phyloP scores from a whole-genome alignment of 2,113 vertebrate genomes.

The Sphyrna mokarran region DNA sequence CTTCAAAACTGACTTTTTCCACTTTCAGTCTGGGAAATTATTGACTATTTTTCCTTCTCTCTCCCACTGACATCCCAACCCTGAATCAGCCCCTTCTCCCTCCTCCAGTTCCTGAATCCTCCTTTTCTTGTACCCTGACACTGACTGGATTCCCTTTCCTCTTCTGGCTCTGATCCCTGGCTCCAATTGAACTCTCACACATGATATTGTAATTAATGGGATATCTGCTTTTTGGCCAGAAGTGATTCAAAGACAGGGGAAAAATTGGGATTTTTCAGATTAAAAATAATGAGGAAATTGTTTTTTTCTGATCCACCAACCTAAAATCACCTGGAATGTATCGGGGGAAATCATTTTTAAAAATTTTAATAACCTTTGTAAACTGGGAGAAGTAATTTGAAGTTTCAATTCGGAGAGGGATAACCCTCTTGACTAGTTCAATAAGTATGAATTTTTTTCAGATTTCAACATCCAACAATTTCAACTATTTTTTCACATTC shows the following conservation, averaged over 20 bases:
- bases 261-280: neutral
- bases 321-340: neutral
- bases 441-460: neutral
- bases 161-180: neutral
- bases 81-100: too few relatives aligned
- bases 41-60: neutral
- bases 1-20: neutral
- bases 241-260: neutral
- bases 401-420: neutral
- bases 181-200: neutral
- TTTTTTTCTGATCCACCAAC: neutral
- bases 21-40: neutral
- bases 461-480: neutral
- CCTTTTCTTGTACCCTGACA: too few relatives aligned
- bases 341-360: neutral
- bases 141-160: too few relatives aligned
- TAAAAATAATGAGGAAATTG: neutral
- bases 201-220: neutral
- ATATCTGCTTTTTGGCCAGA: neutral
- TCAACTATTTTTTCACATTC: neutral
- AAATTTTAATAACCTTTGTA: neutral
- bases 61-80: neutral
- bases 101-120: too few relatives aligned
- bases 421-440: neutral
- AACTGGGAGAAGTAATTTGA: neutral